A percentile compares a stretch with the other conserved stretches of the same genome.
Conservation (phyloP, 2,113 vertebrate genomes). For the Gobio gobio region DNA sequence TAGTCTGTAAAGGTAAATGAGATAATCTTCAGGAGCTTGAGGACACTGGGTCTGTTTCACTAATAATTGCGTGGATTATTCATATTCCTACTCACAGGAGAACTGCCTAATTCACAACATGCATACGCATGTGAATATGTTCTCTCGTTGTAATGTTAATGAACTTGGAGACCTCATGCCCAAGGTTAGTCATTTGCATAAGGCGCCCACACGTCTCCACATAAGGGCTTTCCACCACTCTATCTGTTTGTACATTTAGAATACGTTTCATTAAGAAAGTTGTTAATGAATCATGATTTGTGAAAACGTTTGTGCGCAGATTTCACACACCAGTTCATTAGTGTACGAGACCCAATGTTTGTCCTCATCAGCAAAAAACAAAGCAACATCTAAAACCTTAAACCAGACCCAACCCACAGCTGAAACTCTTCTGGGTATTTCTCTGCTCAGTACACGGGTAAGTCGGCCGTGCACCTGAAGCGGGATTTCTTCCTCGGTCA, state of each 20-base stretch:
- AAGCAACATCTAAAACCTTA: no score
- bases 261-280: not conserved
- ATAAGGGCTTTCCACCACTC: not conserved
- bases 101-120: not conserved
- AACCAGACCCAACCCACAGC: no score
- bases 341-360: no score
- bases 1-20: no score
- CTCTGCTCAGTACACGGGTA: conserved; percentile 75
- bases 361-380: no score
- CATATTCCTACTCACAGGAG: not conserved
- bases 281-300: not conserved
- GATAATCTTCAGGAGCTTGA: not conserved
- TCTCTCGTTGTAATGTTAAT: not conserved
- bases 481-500: conserved; percentile 89
- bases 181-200: not conserved
- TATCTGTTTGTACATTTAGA: not conserved
- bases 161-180: not conserved
- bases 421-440: not conserved
- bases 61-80: not conserved
- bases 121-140: not conserved
- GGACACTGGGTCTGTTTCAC: not conserved
- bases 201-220: not conserved
- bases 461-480: conserved; percentile 84
- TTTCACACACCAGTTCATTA: no score
- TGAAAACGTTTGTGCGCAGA: not conserved